Base-by-base conservation (phyloP, 2,113 vertebrate genomes). In the Ornithorhynchus anatinus region DNA sequence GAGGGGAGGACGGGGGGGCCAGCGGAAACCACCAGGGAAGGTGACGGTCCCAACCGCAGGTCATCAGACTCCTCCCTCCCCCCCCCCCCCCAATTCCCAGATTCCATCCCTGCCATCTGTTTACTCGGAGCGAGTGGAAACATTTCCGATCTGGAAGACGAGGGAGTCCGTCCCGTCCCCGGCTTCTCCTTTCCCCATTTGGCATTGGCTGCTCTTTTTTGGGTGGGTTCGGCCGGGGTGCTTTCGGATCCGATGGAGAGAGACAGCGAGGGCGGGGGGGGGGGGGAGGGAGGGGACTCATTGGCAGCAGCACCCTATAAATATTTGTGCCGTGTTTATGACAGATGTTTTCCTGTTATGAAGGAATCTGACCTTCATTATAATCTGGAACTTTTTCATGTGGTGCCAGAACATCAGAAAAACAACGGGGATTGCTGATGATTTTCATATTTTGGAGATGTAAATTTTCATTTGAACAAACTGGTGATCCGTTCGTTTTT, bases 341-440 rank as follows among this genome's bases (percentile, higher is more conserved):
- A 82, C 80, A 86, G 56, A 85, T 87, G 71, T 78, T 88, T 89
- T 85, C 70, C 69, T 82, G 31, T 78, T 82, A 58, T 75, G 80
- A 85, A 81, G 77, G 54, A 79, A 82, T 82, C 48, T 84, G 82
- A 90, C 60, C 73, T 89, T 88, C 85, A 80, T 68, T 86, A 71
- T 87, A 84, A 84, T 84, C 36, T 81, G 64, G 53, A 80, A 67
- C 14, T 79, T 89, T 85, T 82, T 79, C 44, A 84, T 84, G 65
- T 69, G 64, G 36, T 85, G 65, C 76, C 75, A 82, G 84, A 82
- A 66, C 51, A 69, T 73, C 72, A 73, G 60, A 81, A 85, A 76
- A 75, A 52, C 44, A 82, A 6, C 33, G 61, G 27, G 44, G 2
- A 7, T 86, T 67, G 68, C 38, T 29, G 13, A 22, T 57, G 64